Evolutionary conservation across 2,113 vertebrate species (phyloP), one percentile per base, ranked within the genome.

Genomic region (Lichenostomus cassidix): DNA sequence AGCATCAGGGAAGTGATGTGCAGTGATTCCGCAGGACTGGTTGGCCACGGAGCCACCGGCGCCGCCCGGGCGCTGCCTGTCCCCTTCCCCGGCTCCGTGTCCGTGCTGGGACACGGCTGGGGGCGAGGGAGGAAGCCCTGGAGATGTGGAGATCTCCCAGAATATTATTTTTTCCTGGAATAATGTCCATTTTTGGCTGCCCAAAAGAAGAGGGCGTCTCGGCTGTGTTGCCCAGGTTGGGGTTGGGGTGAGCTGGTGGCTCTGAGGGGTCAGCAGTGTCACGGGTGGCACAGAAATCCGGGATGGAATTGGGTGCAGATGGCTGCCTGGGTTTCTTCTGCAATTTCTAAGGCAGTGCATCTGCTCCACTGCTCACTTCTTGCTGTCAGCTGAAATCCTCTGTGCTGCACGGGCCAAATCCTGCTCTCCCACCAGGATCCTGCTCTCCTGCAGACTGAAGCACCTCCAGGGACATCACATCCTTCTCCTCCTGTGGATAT

Each of bases 281-380:
- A 1, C 69, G 37, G 14, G 2, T 3, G 5, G 65, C 63, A 3
- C 16, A 17, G 42, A 58, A 80, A 74, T 20, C 18, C 18, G 8
- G 86, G 68, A 7, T 4, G 7, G 35, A 86, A 22, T 3, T 41
- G 64, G 93, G 35, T 49, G 96, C 96, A 96, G 97, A 94, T 97
- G 98, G 95, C 78, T 83, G 94, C 92, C 94, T 75, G 95, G 84
- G 95, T 60, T 98, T 96, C 95, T 96, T 95, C 75, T n/a, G 62
- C 27, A 22, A 12, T 95, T 86, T 94, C 81, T 65, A 56, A 89
- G 93, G 69, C n/a, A 12, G 69, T 55, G 75, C 96, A 95, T 97
- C 97, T 97, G 96, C 95, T 96, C 87, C 17, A 10, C 64, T 95
- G 97, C 96, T 97, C 98, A 89, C 93, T 96, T 97, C 95, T 95